Evolutionary conservation across 2,113 vertebrate genomes (phyloP), one percentile per base, ranked within the genome.

Genomic region (Cyanoramphus novaezelandiae): DNA sequence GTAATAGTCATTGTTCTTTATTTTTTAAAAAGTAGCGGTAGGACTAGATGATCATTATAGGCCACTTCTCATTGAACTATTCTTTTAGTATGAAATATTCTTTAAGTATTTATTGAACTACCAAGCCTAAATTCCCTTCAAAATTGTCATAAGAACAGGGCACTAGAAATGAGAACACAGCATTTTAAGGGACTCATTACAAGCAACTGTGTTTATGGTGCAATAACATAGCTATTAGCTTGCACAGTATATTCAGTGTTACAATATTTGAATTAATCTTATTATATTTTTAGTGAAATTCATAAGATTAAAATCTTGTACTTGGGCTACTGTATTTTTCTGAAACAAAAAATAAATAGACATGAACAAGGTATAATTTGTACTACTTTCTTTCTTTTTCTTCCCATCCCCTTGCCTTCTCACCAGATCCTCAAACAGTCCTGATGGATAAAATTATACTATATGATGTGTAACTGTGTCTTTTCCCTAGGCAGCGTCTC

Each of bases 401-500:
- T 88, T 88, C 46, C 46, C 28, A 75, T 47, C 46, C 17, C 7
- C 11, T 78, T 88, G 9, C 65, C 16, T 88, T 55, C 25, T 84
- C 35, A 88, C 43, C 57, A 78, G 39, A 75, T 93, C 33, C 52
- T 92, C 79, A 78, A 49, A 81, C 10, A 43, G 59, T 88, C 76
- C 50, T 28, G 2, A 70, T 4, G 37, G 91, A 88, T 89, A 90
- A 95, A 93, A 88, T 78, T 78, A 71, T 25, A 27, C 29, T 24
- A 28, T 67, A 70, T 88, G 69, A 94, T 95, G 86, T 50, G 46
- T 35, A 75, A 89, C 43, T 78, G 28, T 44, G 57, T 86, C 86
- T 93, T 86, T 92, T 97, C 91, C 94, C 89, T 65, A 84, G 86
- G 91, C 88, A 86, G 69, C 33, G 11, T 95, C 72, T 86, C 39